Evolutionary conservation across 2,797 vertebrate genomes (phyloP).

Genomic region (Sylvilagus floridanus): DNA sequence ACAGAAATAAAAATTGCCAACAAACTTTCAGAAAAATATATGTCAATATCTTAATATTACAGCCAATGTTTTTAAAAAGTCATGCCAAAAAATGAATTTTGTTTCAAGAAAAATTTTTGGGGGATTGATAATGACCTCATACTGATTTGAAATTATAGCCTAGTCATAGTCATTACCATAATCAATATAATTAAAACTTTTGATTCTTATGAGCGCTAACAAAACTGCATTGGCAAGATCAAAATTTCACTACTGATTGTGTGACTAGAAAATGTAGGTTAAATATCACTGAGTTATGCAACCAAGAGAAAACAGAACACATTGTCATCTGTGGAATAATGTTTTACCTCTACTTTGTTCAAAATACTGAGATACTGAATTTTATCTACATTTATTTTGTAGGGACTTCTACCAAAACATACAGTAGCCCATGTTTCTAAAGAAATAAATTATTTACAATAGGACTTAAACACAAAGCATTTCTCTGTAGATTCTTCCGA

Average conservation of each 20-base stretch:
- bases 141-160: slow-evolving; percentile 32
- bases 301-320: not conserved
- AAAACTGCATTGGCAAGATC: not conserved
- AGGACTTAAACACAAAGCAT: not conserved
- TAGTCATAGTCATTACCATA: slow-evolving; percentile 4
- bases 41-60: slow-evolving; percentile 2
- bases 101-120: slow-evolving; percentile 28
- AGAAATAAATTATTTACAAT: not conserved
- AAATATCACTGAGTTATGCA: not conserved
- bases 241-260: slow-evolving; percentile 1
- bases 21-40: not conserved
- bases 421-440: not conserved
- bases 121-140: slow-evolving; percentile 50
- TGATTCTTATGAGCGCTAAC: not conserved
- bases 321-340: not conserved
- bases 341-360: not conserved
- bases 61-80: slow-evolving; percentile 12
- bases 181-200: slow-evolving; percentile 29
- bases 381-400: not conserved
- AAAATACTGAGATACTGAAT: not conserved
- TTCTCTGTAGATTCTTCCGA: slow-evolving; percentile 4
- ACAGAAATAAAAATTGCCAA: slow-evolving; percentile 35
- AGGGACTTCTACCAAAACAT: not conserved
- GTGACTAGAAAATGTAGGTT: not conserved
- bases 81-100: slow-evolving; percentile 23